phyloP scores from a whole-genome alignment of 2,888 invertebrate genomes.

The Tachystola acroxantha region DNA sequence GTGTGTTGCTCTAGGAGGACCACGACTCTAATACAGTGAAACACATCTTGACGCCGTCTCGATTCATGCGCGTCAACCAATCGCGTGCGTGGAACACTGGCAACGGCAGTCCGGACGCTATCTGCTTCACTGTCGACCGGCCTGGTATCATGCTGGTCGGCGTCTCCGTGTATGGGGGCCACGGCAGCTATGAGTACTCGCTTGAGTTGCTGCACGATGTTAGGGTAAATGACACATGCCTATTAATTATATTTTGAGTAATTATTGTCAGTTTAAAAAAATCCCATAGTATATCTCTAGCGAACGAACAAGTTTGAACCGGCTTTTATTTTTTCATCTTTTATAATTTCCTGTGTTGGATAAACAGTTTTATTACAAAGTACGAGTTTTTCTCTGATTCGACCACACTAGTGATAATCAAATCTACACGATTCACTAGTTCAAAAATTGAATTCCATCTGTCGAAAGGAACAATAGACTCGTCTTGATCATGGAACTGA shows the following conservation, averaged over 20 bases:
- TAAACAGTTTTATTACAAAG: no score
- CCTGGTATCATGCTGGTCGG: conserved; percentile 94
- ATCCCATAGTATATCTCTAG: no score
- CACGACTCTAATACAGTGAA: conserved; percentile 84
- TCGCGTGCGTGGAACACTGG: conserved; percentile 98
- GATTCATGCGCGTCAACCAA: conserved; percentile 94
- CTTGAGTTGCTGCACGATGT: conserved; percentile 89
- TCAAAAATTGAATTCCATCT: no score
- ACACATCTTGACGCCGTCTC: conserved; percentile 90
- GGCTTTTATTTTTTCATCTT: no score
- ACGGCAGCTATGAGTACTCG: conserved; percentile 93
- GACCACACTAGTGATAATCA: no score
- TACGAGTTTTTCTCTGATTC: no score
- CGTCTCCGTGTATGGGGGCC: conserved; percentile 93
- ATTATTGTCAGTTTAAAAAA: no score
- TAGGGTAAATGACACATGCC: conserved; percentile 28
- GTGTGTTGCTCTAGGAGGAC: conserved; percentile 83
- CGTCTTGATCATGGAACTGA: no score
- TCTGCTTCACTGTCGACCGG: conserved; percentile 95
- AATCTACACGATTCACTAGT: no score
- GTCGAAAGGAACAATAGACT: no score
- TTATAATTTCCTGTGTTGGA: no score
- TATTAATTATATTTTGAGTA: background rate
- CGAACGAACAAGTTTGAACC: no score
- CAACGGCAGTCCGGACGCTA: conserved; percentile 97